Evolutionary conservation across 2,113 vertebrate genomes (phyloP).

Genomic region (Ranitomeya variabilis): DNA sequence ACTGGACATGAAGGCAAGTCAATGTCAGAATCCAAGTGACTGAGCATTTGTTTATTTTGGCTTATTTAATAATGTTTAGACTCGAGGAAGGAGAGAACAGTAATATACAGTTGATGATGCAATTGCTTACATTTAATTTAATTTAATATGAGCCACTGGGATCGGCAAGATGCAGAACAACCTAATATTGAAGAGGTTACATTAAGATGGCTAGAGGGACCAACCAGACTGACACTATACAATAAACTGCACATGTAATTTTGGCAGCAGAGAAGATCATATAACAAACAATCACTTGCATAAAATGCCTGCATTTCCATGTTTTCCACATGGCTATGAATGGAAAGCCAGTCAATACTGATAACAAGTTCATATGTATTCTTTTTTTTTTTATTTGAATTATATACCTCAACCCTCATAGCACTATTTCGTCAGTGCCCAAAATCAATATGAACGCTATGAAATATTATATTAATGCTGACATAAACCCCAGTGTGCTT

Average conservation of each 20-base stretch:
- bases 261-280: neutral
- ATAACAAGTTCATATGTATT: slow-evolving; percentile 15
- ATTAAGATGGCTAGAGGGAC: slow-evolving; percentile 37
- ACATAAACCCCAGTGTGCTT: slow-evolving; percentile 24
- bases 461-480: slow-evolving; percentile 41
- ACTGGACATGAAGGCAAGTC: neutral
- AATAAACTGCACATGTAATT: slow-evolving; percentile 26
- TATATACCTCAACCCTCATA: slow-evolving; percentile 24
- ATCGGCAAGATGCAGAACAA: slow-evolving; percentile 1
- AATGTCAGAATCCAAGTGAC: slow-evolving; percentile 8
- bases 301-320: slow-evolving; percentile 30
- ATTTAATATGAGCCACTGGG: slow-evolving; percentile 34
- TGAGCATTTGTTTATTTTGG: neutral
- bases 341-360: slow-evolving; percentile 10
- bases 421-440: slow-evolving; percentile 7
- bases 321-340: slow-evolving; percentile 9
- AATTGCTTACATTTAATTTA: slow-evolving; percentile 27
- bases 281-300: neutral
- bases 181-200: slow-evolving; percentile 29
- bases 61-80: slow-evolving; percentile 11
- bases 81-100: neutral
- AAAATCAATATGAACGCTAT: slow-evolving; percentile 26
- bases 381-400: slow-evolving; percentile 20
- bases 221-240: slow-evolving; percentile 18
- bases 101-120: slow-evolving; percentile 9